Evolutionary conservation across 2,797 vertebrate genomes (phyloP).

Genomic region (Okamejei kenojei): DNA sequence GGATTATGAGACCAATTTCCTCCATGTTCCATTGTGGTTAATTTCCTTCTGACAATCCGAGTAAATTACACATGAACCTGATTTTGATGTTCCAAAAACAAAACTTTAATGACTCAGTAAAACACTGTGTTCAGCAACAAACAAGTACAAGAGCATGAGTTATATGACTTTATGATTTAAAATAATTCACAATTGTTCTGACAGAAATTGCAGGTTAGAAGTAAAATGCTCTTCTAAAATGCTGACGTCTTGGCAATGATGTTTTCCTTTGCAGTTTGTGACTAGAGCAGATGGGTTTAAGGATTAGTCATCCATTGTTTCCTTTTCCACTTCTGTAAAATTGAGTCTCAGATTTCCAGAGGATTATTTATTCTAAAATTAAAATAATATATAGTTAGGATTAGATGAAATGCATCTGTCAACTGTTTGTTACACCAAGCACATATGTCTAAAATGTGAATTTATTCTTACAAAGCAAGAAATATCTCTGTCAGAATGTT

Average conservation of each 20-base stretch:
- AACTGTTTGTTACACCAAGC: neutral
- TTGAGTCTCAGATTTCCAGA: neutral
- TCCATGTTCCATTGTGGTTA: neutral
- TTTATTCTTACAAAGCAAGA: neutral
- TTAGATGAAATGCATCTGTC: neutral
- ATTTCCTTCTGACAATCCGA: neutral
- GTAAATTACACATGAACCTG: neutral
- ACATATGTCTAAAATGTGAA: neutral
- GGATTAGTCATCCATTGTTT: neutral
- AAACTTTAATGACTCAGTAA: constrained; percentile 3
- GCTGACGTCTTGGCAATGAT: neutral
- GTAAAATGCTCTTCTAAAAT: neutral
- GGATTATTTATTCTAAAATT: constrained; percentile 20
- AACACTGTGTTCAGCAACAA: neutral
- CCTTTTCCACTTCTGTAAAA: neutral
- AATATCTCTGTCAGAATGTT: neutral
- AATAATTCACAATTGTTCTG: neutral
- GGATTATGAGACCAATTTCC: neutral
- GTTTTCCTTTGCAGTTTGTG: neutral
- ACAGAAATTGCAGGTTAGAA: too few relatives aligned
- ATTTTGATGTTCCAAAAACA: neutral
- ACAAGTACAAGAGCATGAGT: neutral
- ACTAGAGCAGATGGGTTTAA: neutral
- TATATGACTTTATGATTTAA: neutral
- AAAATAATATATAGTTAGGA: neutral